Base-by-base conservation (phyloP, 2,797 vertebrate species). In the Microctenopoma lineatum region DNA sequence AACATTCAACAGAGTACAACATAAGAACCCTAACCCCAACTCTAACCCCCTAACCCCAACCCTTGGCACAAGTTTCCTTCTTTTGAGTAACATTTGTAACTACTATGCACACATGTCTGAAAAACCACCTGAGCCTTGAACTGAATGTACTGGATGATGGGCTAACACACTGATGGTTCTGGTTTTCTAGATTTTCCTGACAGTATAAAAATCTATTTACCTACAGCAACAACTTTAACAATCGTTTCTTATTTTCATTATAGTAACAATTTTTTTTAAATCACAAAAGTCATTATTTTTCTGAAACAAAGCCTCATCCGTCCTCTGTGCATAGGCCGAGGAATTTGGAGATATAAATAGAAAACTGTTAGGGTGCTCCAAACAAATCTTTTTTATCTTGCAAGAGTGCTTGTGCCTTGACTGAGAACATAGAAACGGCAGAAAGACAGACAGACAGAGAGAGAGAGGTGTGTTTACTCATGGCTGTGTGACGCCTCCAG, bases 381-480 rank as follows among this genome's bases (percentile, higher is more conserved):
- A 61, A 66, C 61, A 29, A 60, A 79, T 81, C 58, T 54, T 73
- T 21, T 55, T 70, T 18, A 65, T 63, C 45, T 50, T 58, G 38
- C 44, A 68, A 60, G 32, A 54, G 59, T 66, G 15, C 15, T 21
- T 76, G 53, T 60, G 65, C 47, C 45, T 75, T 44, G 42, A 71
- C 46, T 57, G 32, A 58, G 71, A 75, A 51, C 52, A 69, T 12
- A 52, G 62, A 56, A 44, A 44, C 16, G 15, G 36, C 46, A 66
- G 53, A 57, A 48, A 51, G 45, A 55, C 5, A 47, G 11, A 26
- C 25, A 16, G 53, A 25, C 14, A 42, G 72, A 13, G 72, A 13
- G 73, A 70, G 75, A 79, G 79, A 66, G 69, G 75, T 80, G 80
- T 87, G 85, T 90, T 90, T 83, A 80, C 84, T 90, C 79, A 61